A percentile compares a stretch with the other conserved stretches of the same genome.
Evolutionary conservation across 2,113 vertebrate species (phyloP).

Genomic region (Castor canadensis): DNA sequence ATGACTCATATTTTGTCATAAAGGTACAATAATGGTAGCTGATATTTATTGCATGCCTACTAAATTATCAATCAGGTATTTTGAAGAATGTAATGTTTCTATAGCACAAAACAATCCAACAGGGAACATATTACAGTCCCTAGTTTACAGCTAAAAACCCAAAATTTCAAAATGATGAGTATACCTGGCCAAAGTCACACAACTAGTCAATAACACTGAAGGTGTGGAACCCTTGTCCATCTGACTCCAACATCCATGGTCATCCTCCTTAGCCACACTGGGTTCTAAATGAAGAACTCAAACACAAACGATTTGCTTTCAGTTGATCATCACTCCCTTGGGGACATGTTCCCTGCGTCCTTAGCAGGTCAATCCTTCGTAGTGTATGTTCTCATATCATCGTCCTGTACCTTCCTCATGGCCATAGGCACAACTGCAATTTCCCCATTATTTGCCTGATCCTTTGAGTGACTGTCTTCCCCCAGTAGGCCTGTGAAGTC

Average conservation of each 20-base stretch:
- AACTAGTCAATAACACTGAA: neutral
- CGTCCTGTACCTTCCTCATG: neutral
- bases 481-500: neutral
- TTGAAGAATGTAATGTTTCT: neutral
- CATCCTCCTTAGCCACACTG: neutral
- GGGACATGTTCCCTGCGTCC: neutral
- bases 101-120: neutral
- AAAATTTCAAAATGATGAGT: conserved; percentile 5
- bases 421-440: neutral
- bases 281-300: neutral
- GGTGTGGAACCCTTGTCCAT: neutral
- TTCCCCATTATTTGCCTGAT: neutral
- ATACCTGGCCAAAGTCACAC: neutral
- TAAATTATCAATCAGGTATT: neutral
- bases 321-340: neutral
- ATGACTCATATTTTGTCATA: neutral
- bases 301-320: neutral
- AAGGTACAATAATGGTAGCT: neutral
- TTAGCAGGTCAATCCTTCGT: neutral
- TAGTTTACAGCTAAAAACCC: conserved; percentile 23
- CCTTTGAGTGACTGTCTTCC: neutral
- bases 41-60: neutral
- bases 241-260: neutral
- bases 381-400: too few relatives aligned
- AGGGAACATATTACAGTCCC: neutral